Evolutionary conservation across 1,140 invertebrate species (phyloP).

Genomic region (Galleria mellonella): DNA sequence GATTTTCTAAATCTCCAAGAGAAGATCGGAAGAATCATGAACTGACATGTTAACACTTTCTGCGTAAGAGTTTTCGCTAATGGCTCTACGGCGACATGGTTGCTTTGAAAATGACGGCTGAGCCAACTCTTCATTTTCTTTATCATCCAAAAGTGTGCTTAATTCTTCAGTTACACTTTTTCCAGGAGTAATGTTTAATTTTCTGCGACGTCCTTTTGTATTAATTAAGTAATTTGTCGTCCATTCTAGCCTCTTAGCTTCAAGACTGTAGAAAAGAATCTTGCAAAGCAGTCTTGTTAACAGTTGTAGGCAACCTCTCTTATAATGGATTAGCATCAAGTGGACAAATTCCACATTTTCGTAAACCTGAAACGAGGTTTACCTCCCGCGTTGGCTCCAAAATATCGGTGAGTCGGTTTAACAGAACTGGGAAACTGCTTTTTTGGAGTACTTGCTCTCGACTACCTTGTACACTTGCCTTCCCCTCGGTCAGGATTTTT

Average conservation of each 20-base stretch:
- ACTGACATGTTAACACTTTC: no score
- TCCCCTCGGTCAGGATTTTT: conserved; percentile 24
- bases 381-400: background rate
- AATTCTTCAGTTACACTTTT: no score
- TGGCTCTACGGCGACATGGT: no score
- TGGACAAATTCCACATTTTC: conserved; percentile 3
- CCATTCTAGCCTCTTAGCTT: conserved; percentile 1
- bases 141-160: no score
- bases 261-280: conserved; percentile 3
- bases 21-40: no score
- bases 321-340: background rate
- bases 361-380: background rate
- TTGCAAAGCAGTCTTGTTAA: background rate
- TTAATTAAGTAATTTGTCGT: background rate
- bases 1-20: no score
- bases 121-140: no score
- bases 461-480: background rate
- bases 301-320: background rate
- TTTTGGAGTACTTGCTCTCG: background rate
- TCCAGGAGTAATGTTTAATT: background rate
- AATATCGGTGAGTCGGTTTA: conserved; percentile 2
- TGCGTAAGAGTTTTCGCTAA: no score
- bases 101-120: no score
- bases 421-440: conserved; percentile 1
- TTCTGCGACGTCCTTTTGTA: background rate